Evolutionary conservation across 2,113 vertebrate species (phyloP), one percentile per base, ranked within the genome.

Genomic region (Albula glossodonta): DNA sequence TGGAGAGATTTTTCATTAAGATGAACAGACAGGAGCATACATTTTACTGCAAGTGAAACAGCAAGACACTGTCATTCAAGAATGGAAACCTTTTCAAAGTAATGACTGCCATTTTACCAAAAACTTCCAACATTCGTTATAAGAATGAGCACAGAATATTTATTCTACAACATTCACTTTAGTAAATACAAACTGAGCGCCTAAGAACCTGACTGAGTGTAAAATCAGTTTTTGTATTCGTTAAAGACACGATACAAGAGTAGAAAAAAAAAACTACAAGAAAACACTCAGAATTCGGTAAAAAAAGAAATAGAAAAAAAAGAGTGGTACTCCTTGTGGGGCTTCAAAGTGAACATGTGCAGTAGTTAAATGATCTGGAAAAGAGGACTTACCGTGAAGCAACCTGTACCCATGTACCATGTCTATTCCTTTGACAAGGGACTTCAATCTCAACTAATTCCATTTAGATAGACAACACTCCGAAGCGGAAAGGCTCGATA

Each of bases 341-440:
- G 15, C 41, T 82, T 25, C 51, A 51, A 50, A 60, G 83, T 84
- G 49, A 66, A 84, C 22, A 74, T 74, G 66, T 51, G 48, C 50
- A 74, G 17, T 13, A 22, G 51, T 41, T 79, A 19, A 78, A 52
- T 53, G 51, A 25, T 53, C 11, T 41, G 49, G 53, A 74, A 85
- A 83, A 48, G 83, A 66, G 51, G 88, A 90, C 98, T 98, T 95
- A 99, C 98, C 97, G 97, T 96, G 96, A 96, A 96, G 92, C 94
- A 98, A 95, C 92, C 96, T 96, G 97, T 97, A 96, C 94, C 97
- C 97, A 98, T 98, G 94, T 97, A 97, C 96, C 98, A 99, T 99
- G 98, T 99, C 98, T 99, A 96, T 97, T 96, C 97, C 94, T 97
- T 98, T 97, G 97, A 96, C 96, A 97, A 96, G 96, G 95, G 96